phyloP scores from a whole-genome alignment of 1,140 invertebrate species.

The Danaus plexippus region DNA sequence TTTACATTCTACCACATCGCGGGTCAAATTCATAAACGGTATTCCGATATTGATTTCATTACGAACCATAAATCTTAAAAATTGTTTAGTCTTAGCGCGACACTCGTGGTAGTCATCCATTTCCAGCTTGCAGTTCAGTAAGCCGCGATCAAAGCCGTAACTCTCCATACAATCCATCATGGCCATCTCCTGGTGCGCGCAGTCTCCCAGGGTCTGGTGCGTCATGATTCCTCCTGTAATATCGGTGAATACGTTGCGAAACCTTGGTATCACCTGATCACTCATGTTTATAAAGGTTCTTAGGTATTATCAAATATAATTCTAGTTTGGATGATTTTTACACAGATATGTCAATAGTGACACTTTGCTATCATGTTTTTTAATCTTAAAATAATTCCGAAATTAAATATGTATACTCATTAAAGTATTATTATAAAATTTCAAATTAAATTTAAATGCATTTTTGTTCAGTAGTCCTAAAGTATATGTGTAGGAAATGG shows the following conservation, averaged over 20 bases:
- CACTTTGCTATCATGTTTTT: no score
- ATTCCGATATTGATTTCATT: constrained; percentile 1
- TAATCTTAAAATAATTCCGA: no score
- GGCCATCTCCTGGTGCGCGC: constrained; percentile 75
- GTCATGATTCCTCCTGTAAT: constrained; percentile 72
- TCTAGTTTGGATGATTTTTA: not conserved
- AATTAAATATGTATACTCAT: no score
- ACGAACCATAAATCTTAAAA: constrained; percentile 62
- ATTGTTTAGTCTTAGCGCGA: constrained; percentile 69
- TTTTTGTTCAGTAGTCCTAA: no score
- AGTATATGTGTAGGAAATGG: no score
- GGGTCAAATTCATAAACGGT: not conserved
- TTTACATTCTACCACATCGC: no score
- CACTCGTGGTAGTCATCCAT: constrained; percentile 79
- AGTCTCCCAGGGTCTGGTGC: constrained; percentile 73
- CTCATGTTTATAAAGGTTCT: not conserved
- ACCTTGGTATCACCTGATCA: constrained; percentile 1
- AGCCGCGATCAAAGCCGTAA: constrained; percentile 74
- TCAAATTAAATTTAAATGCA: no score
- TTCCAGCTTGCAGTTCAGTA: constrained; percentile 70
- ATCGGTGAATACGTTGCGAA: constrained; percentile 75
- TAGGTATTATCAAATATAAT: not conserved
- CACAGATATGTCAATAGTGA: no score
- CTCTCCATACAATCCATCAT: constrained; percentile 79
- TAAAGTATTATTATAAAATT: no score